Percentiles rank a stretch among this genome's conserved stretches.
Evolutionary conservation across 2,888 invertebrate species (phyloP).

Genomic region (Cephalotes varians): DNA sequence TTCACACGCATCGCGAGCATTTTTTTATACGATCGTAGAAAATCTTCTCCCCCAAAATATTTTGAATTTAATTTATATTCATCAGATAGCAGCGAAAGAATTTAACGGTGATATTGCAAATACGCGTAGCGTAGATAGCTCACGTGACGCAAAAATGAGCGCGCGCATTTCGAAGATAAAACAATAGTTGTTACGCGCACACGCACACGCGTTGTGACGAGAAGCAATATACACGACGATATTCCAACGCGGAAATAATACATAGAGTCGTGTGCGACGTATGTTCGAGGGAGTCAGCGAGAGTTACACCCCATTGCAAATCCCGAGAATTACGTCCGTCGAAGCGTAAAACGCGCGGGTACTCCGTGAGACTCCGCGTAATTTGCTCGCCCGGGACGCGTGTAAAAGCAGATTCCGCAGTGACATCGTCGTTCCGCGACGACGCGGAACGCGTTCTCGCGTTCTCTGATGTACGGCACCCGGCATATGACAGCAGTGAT

Average conservation of each 20-base stretch:
- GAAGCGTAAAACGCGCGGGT: conserved; percentile 74
- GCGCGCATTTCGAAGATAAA: conserved; percentile 28
- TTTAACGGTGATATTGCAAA: conserved; percentile 15
- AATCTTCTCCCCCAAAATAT: not conserved
- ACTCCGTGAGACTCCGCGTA: conserved; percentile 71
- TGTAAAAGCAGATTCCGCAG: conserved; percentile 72
- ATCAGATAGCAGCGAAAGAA: conserved; percentile 14
- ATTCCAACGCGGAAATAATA: conserved; percentile 42
- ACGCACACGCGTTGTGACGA: conserved; percentile 12
- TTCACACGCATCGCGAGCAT: not conserved
- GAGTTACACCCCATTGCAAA: conserved; percentile 74
- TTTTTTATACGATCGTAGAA: not conserved
- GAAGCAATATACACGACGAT: not conserved
- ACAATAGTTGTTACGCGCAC: not conserved
- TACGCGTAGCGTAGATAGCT: conserved; percentile 9
- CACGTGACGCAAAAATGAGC: conserved; percentile 1
- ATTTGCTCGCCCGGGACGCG: conserved; percentile 74
- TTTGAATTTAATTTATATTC: conserved; percentile 9
- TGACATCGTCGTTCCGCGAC: conserved; percentile 62
- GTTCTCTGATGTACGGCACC: conserved; percentile 74
- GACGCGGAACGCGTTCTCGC: conserved; percentile 72
- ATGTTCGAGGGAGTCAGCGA: conserved; percentile 39
- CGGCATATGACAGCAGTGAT: conserved; percentile 78
- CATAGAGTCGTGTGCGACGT: not conserved
- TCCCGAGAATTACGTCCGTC: conserved; percentile 76